phyloP scores from a whole-genome alignment of 1,140 invertebrate species.

The Nephila pilipes region DNA sequence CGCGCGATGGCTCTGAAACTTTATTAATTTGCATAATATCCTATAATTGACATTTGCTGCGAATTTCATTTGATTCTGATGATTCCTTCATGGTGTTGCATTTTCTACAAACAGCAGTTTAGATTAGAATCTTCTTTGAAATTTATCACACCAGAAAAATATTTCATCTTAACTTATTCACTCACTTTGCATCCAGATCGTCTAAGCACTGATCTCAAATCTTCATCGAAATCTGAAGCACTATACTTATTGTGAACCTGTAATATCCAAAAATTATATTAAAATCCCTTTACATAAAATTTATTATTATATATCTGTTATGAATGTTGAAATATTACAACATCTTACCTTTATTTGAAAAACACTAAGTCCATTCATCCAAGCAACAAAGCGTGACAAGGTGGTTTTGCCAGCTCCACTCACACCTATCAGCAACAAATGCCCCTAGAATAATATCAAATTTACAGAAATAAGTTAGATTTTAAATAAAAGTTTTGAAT shows the following conservation, averaged over 20 bases:
- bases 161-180: neutral
- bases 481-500: neutral
- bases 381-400: slow-evolving; percentile 98
- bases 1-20: too few species aligned
- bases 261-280: slow-evolving; percentile 50
- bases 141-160: too few species aligned
- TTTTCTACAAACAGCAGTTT: too few species aligned
- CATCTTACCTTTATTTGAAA: slow-evolving; percentile 94
- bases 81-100: too few species aligned
- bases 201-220: slow-evolving; percentile 94
- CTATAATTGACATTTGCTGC: too few species aligned
- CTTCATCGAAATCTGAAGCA: slow-evolving; percentile 99
- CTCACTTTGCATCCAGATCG: slow-evolving; percentile 93
- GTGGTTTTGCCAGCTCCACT: slow-evolving; percentile 99
- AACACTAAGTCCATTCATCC: slow-evolving; percentile 99
- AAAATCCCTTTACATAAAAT: neutral
- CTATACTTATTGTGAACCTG: slow-evolving; percentile 99
- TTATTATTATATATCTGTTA: neutral
- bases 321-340: neutral
- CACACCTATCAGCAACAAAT: slow-evolving; percentile 97
- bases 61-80: too few species aligned
- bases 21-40: too few species aligned
- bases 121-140: too few species aligned
- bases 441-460: slow-evolving; percentile 84
- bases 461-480: too few species aligned